Percentiles rank a stretch among this genome's conserved stretches.
These are phyloP conservation scores for Malacoraja senta DNA, from an alignment of 2,797 vertebrate genomes.

Conservation along the genomic window DNA sequence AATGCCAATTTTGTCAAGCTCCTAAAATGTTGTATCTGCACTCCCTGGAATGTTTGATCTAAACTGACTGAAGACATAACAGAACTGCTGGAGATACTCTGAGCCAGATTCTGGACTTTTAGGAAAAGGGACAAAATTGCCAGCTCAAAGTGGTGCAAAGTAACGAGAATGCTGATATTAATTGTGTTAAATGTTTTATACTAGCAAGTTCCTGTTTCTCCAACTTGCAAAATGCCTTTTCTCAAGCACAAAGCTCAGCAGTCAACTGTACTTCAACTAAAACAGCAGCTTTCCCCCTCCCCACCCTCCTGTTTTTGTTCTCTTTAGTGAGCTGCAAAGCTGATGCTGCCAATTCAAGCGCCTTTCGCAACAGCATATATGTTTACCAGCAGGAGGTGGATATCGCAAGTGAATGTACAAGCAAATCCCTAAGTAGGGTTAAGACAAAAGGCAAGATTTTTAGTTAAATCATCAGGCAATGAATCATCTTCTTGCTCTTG, in stretches of 20 bases:
- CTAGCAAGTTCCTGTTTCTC: background rate
- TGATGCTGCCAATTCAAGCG: constrained; percentile 47
- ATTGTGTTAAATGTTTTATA: background rate
- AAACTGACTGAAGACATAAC: background rate
- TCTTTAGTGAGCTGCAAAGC: constrained; percentile 62
- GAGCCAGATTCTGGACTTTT: background rate
- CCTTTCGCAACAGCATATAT: constrained; percentile 63
- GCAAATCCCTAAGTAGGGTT: constrained; percentile 53
- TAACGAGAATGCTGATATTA: background rate
- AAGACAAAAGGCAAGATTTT: constrained; percentile 67
- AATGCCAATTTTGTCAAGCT: background rate
- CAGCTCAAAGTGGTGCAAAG: background rate
- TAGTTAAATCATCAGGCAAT: constrained; percentile 14
- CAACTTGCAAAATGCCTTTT: background rate
- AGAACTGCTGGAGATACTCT: background rate
- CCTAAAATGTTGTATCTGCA: background rate
- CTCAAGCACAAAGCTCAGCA: background rate
- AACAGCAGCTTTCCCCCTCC: background rate
- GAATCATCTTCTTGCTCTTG: background rate
- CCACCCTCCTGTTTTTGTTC: constrained; percentile 47
- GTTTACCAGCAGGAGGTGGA: constrained; percentile 80
- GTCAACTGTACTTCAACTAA: background rate
- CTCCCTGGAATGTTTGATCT: background rate
- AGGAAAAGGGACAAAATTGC: background rate
- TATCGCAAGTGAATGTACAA: constrained; percentile 66